A percentile compares a stretch with the other conserved stretches of the same genome.
Evolutionary conservation across 2,797 vertebrate genomes (phyloP).

Genomic region (Tympanoctomys barrerae): DNA sequence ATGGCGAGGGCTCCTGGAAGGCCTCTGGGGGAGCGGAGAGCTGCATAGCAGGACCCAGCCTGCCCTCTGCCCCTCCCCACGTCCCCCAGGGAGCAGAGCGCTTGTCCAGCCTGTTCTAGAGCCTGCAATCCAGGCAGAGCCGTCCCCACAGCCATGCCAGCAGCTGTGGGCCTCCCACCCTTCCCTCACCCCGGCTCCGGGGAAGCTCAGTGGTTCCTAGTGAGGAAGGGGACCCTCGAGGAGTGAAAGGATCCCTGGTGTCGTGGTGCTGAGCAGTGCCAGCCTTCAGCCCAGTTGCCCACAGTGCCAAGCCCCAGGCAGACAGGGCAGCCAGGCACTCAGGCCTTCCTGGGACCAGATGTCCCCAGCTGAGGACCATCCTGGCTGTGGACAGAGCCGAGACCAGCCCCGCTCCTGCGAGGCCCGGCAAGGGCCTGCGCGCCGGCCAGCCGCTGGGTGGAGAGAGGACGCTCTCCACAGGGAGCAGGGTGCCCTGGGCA

Average conservation of each 20-base stretch:
- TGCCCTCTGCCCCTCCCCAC: not conserved
- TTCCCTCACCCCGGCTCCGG: not conserved
- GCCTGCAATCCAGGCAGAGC: rapidly evolving
- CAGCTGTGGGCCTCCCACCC: not conserved
- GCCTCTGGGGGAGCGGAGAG: rapidly evolving
- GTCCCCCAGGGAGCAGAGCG: rapidly evolving
- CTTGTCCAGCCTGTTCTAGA: not conserved
- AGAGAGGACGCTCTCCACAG: not conserved
- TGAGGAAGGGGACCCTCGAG: not conserved
- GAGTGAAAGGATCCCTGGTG: rapidly evolving
- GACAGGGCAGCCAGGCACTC: rapidly evolving
- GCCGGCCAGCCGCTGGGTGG: rapidly evolving
- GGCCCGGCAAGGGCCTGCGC: rapidly evolving
- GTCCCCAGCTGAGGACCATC: rapidly evolving
- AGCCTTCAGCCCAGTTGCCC: rapidly evolving
- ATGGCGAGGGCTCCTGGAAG: too few species aligned
- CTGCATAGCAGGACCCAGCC: rapidly evolving
- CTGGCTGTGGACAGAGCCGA: rapidly evolving
- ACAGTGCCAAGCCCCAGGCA: rapidly evolving
- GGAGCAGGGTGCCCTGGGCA: rapidly evolving
- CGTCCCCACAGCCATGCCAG: not conserved
- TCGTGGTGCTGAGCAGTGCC: rapidly evolving
- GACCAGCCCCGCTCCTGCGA: not conserved
- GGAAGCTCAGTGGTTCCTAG: not conserved
- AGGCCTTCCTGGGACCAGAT: rapidly evolving